Base-by-base conservation (phyloP, 2,888 invertebrate species). In the Xylota segnis region DNA sequence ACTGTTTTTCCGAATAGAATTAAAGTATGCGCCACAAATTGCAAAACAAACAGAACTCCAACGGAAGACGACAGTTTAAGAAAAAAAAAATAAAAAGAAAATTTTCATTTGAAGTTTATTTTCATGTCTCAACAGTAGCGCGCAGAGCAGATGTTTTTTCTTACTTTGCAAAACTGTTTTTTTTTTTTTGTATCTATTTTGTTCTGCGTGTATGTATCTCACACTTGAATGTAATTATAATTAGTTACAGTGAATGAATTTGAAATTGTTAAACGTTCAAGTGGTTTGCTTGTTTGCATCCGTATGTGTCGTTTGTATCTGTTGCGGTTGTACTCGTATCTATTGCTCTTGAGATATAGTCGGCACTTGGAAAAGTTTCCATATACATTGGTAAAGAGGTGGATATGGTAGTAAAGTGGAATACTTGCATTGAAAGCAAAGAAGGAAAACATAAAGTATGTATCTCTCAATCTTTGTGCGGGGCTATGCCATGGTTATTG, bases 191-290 rank as follows among this genome's bases (percentile, higher is more conserved):
- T 45, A 16, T 45, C 14, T 43, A 16, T 43, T 27, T 29, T 54
- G 14, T 29, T 32, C n/a, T 56, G 32, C 32, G 29, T 14, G n/a
- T 14, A 6, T 32, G 9, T 58, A 34, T 32, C 10, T 37, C 29
- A 14, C 14, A 29, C 61, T 34, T 43, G 61, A 45, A 10, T 61
- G n/a, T 45, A 43, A 29, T 61, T 61, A 27, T 27, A 45, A 61
- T 61, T 45, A 61, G 61, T 43, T 27, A 43, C 45, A 61, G 61
- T 61, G 61, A 61, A 61, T 45, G 29, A 27, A 14, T 61, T 43
- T 61, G 10, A 45, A 61, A 29, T 54, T 29, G 54, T 54, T 54
- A n/a, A 54, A 54, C 27, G 29, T 29, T 54, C 54, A 29, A 54
- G 54, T 54, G 54, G 14, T 54, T 29, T 54, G 54, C 14, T 23